Percentiles rank a stretch among this genome's conserved stretches.
These are phyloP conservation scores for Scophthalmus maximus DNA, from an alignment of 2,113 vertebrate species.

Conservation along the genomic window DNA sequence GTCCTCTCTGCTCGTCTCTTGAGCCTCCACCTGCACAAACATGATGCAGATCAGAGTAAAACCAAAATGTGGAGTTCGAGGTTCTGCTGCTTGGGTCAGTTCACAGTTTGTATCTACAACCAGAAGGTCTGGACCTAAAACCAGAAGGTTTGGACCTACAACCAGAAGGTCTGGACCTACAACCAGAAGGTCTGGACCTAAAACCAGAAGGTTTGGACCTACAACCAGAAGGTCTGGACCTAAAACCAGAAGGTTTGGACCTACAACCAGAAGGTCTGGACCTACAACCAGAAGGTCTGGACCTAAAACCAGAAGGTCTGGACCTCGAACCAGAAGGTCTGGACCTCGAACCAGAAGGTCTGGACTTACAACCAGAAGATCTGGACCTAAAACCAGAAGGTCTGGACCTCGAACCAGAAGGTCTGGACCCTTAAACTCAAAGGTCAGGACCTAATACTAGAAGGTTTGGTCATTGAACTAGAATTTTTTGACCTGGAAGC, in stretches of 20 bases:
- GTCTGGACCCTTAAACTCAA: neutral
- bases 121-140: too few species aligned
- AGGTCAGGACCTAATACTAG: neutral
- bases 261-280: too few species aligned
- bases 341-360: neutral
- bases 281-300: neutral
- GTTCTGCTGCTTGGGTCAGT: slow-evolving; percentile 7
- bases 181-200: too few species aligned
- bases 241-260: too few species aligned
- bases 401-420: neutral
- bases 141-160: too few species aligned
- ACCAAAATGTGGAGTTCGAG: neutral
- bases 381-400: neutral
- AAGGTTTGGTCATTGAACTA: neutral
- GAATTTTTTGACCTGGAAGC: too few species aligned
- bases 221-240: too few species aligned
- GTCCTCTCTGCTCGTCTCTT: slow-evolving; percentile 23
- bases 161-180: too few species aligned
- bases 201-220: too few species aligned
- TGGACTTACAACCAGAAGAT: neutral
- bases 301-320: neutral
- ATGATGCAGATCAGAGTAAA: neutral
- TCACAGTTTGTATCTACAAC: too few species aligned
- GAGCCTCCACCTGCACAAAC: slow-evolving; percentile 45
- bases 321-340: too few species aligned